Percentiles rank a stretch among this genome's conserved stretches.
These are phyloP conservation scores for Chloropsis cyanopogon DNA, from an alignment of 2,113 vertebrate genomes.

Conservation along the genomic window DNA sequence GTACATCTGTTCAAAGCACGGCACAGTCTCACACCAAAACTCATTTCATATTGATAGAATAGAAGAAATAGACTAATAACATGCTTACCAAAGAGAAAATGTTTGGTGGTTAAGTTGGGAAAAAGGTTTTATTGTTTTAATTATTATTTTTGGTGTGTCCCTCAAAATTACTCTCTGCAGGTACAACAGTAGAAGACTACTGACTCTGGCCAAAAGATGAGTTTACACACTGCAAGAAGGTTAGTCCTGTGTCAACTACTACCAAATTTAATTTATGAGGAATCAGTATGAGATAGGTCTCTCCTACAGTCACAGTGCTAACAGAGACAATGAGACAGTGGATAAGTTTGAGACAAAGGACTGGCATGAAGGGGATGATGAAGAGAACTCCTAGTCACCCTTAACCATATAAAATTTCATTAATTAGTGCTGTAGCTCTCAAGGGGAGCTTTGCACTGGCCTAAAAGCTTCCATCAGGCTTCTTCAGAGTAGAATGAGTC, in stretches of 20 bases:
- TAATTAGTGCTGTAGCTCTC: background rate
- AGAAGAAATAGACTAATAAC: background rate
- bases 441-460: background rate
- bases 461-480: background rate
- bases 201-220: background rate
- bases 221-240: background rate
- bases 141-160: background rate
- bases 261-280: background rate
- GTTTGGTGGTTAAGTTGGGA: background rate
- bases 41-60: background rate
- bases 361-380: background rate
- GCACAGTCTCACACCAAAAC: background rate
- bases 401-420: background rate
- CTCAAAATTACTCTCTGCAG: background rate
- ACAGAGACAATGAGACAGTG: background rate
- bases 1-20: background rate
- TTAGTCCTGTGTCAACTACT: background rate
- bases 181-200: background rate
- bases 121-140: background rate
- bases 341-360: background rate
- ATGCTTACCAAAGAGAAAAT: background rate
- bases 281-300: background rate
- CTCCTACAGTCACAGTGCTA: background rate
- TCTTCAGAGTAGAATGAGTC: background rate
- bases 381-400: background rate